Conservation (phyloP, 1,140 invertebrate genomes). For the Sycophaga agraensis region DNA sequence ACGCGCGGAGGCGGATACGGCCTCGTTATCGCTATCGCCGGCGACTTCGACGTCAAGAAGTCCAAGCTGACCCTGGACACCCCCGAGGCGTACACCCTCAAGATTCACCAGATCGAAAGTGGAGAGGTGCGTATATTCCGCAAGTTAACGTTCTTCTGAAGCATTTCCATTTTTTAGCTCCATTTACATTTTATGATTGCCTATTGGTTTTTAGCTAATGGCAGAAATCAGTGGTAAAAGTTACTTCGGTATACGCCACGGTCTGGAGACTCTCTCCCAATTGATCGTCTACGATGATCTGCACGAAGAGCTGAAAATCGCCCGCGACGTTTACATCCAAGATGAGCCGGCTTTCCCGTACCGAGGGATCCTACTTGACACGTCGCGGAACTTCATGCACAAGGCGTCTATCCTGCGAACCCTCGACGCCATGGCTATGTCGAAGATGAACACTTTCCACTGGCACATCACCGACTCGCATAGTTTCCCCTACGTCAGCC, state of each 20-base stretch:
- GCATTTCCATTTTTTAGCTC: not conserved
- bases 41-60: conserved; percentile 26
- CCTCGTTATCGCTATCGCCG: conserved; percentile 42
- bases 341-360: conserved; percentile 76
- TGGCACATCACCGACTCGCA: conserved; percentile 91
- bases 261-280: conserved; percentile 76
- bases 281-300: conserved; percentile 73
- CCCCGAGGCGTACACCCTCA: conserved; percentile 69
- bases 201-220: conserved; percentile 45
- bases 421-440: conserved; percentile 77
- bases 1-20: conserved; percentile 30
- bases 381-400: conserved; percentile 72
- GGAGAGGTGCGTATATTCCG: not conserved
- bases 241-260: conserved; percentile 77
- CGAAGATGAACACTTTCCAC: conserved; percentile 84
- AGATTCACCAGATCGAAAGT: conserved; percentile 49
- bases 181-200: no score
- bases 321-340: conserved; percentile 61
- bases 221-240: conserved; percentile 64
- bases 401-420: conserved; percentile 71
- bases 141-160: not conserved
- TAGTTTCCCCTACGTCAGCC: conserved; percentile 78
- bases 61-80: conserved; percentile 60
- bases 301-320: conserved; percentile 62
- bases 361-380: conserved; percentile 76